These are phyloP conservation scores for Dasyornis broadbenti DNA, from an alignment of 2,113 vertebrate genomes.

Conservation along the genomic window DNA sequence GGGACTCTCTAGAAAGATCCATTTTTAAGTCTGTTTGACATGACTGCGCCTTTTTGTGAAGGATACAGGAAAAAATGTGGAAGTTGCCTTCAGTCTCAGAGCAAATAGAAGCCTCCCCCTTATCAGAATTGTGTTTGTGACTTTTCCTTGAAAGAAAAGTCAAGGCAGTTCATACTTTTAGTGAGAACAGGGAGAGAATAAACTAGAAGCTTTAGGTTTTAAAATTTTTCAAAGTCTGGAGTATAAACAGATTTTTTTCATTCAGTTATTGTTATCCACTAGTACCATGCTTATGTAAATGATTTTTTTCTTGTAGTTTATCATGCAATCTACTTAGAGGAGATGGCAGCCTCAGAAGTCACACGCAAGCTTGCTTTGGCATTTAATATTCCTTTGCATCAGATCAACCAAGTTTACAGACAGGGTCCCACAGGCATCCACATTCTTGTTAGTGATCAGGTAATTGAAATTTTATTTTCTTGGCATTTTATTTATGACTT, in stretches of 20 bases:
- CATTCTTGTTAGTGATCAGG: slow-evolving; percentile 93
- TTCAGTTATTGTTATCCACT: neutral
- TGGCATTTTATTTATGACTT: neutral
- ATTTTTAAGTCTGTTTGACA: neutral
- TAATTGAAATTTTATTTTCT: slow-evolving; percentile 40
- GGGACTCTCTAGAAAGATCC: neutral
- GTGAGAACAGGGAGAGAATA: neutral
- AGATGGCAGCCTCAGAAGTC: slow-evolving; percentile 89
- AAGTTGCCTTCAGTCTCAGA: neutral
- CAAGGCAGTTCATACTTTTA: neutral
- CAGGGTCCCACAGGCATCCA: slow-evolving; percentile 93
- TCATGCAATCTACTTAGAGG: slow-evolving; percentile 93
- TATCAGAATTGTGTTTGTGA: neutral
- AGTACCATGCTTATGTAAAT: neutral
- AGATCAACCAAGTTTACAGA: slow-evolving; percentile 91
- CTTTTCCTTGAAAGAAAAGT: neutral
- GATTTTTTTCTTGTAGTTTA: slow-evolving; percentile 75
- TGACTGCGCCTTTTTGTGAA: neutral
- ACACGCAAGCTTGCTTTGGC: slow-evolving; percentile 88
- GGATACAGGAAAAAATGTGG: neutral
- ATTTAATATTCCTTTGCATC: slow-evolving; percentile 87
- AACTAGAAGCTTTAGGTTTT: neutral
- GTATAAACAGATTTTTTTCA: neutral
- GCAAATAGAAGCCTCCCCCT: neutral
- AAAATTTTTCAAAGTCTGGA: neutral